Evolutionary conservation across 2,888 invertebrate genomes (phyloP), one percentile per base, ranked within the genome.

Genomic region (Melikaiella ostensackeni): DNA sequence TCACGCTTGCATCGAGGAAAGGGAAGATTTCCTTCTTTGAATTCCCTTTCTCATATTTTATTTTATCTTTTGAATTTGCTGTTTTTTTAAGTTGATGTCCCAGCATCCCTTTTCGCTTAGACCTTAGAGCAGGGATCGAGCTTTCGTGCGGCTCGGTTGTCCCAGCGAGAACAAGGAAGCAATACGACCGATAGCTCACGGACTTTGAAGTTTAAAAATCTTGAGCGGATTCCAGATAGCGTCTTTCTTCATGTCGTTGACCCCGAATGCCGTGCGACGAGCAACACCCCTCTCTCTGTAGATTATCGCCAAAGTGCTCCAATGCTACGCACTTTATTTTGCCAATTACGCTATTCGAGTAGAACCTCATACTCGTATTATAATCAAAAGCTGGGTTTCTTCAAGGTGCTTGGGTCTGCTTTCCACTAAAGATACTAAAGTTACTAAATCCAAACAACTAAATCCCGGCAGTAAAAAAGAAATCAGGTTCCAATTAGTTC

Each of bases 1-100:
- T 88, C 86, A 88, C 86, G 89, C 89, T 89, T 89, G 86, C 84
- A 80, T 87, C 86, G 83, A 77, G 80, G 79, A 74, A 27, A 59
- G 55, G 66, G 24, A 63, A 63, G 33, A 46, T 74, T 50, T 21
- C 46, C 30, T 27, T 64, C 76, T 61, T 21, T 38, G 2, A 16
- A 33, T 19, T 46, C 42, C 46, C 38, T 66, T 46, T 66, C 46
- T 66, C 38, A 46, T 9, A 7, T 46, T 13, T 46, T 46, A 27
- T 66, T 66, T 16, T 42, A 16, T 24, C 19, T 27, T 24, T 63
- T 21, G 5, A 63, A 63, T 63, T 63, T 35, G 63, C 64, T 64
- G 30, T 62, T 33, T 24, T 64, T 64, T 64, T 35, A 38, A 38
- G 38, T 64, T 38, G 19, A 46, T 27, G 27, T 70, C 50, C 50